Evolutionary conservation across 2,113 vertebrate species (phyloP), one percentile per base, ranked within the genome.

Genomic region (Malurus elegans): DNA sequence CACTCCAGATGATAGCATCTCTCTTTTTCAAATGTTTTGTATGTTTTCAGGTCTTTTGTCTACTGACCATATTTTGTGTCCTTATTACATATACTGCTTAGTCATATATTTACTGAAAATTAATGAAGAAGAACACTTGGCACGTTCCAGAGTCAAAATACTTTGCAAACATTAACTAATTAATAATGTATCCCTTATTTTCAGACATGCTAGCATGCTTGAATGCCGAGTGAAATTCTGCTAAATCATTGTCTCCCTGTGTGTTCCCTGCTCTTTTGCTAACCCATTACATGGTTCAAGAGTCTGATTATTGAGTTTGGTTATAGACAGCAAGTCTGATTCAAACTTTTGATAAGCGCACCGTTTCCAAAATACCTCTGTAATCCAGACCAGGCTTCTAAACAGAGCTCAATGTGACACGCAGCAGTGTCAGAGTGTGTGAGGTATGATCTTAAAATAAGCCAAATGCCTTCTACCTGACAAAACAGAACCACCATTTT

Each of bases 151-250:
- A 94, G 78, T 96, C 71, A 85, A 93, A 93, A 94, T 91, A 83
- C 82, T 95, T 95, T 90, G 78, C 88, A 95, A 96, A 97, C 92
- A 96, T 96, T 96, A 95, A 83, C 86, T 91, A 94, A 97, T 97
- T 97, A 97, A 97, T 96, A 97, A 97, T 96, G 86, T 74, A 97
- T 96, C 84, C 66, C 64, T 95, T 92, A 86, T 86, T 96, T 96
- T 93, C 85, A 97, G 90, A 81, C 90, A 79, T 94, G 88, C 66
- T 95, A 94, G 57, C 94, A 88, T 86, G 88, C 86, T 92, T 95
- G 92, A 94, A 95, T 93, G 91, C 70, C 3, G 64, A 94, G 53
- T 83, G 90, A 91, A 93, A 96, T 88, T 94, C 79, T 96, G 90
- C 93, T 94, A 95, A 92, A 94, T 96, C 92, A 95, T 42, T 95